Evolutionary conservation across 2,797 vertebrate species (phyloP).

Genomic region (Anas bahamensis): DNA sequence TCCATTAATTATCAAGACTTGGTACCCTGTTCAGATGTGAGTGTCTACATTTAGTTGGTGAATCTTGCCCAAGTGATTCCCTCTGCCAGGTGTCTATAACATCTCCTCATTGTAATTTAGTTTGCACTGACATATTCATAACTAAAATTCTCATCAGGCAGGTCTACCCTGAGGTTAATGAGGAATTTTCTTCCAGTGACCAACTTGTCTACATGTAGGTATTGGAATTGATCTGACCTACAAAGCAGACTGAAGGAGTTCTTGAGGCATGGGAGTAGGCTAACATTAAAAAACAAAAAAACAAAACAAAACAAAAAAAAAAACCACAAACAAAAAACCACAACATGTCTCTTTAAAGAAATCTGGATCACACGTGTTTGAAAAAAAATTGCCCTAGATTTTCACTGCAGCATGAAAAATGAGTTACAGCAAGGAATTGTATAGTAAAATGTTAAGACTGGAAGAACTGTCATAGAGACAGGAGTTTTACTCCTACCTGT

Average conservation of each 20-base stretch:
- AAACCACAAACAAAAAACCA: too few species aligned
- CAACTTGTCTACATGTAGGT: background rate
- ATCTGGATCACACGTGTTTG: background rate
- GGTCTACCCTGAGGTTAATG: background rate
- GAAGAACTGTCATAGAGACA: background rate
- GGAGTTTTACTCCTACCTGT: background rate
- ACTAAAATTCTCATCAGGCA: background rate
- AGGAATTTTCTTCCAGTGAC: background rate
- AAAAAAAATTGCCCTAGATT: background rate
- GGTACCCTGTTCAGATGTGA: background rate
- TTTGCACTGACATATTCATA: background rate
- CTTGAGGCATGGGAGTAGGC: background rate
- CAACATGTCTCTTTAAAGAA: background rate
- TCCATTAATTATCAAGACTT: background rate
- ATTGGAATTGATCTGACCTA: background rate
- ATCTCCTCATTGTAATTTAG: background rate
- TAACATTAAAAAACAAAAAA: accelerated
- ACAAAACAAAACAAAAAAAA: accelerated
- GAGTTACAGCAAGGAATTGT: background rate
- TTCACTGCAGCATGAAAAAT: background rate
- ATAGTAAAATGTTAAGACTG: background rate
- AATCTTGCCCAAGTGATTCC: background rate
- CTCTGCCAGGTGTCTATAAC: background rate
- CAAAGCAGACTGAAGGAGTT: background rate
- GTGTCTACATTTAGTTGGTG: background rate